phyloP scores from a whole-genome alignment of 2,888 invertebrate species.

The Campopleginae sp. region DNA sequence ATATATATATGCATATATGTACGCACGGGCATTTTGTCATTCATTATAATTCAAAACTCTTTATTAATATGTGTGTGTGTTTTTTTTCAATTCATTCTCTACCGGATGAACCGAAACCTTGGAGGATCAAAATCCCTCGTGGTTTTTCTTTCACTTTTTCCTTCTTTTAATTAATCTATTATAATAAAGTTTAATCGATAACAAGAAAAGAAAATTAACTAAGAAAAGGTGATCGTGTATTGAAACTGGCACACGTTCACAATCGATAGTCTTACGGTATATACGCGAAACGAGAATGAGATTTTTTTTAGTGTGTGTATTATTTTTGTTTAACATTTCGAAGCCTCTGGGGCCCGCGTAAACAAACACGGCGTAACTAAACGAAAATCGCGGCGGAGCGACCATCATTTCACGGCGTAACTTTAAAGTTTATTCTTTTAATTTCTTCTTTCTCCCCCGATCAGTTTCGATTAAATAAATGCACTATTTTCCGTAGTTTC shows the following conservation, averaged over 20 bases:
- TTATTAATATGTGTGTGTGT: background rate
- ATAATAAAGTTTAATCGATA: constrained; percentile 59
- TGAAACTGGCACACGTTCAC: constrained; percentile 62
- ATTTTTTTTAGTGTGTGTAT: constrained; percentile 15
- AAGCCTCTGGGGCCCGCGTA: background rate
- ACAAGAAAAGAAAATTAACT: constrained; percentile 60
- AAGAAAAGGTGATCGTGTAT: constrained; percentile 57
- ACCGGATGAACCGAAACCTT: constrained; percentile 24
- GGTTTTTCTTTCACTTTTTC: constrained; percentile 17
- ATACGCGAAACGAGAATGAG: constrained; percentile 40
- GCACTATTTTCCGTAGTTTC: constrained; percentile 20
- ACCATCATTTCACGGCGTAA: constrained; percentile 1
- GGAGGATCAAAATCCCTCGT: constrained; percentile 2
- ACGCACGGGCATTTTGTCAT: background rate
- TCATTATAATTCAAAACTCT: constrained; percentile 10
- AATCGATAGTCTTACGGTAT: constrained; percentile 39
- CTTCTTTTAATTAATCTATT: constrained; percentile 56
- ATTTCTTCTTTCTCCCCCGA: background rate
- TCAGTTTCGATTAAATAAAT: constrained; percentile 21
- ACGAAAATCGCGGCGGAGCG: constrained; percentile 42
- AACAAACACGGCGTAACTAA: constrained; percentile 56
- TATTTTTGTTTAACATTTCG: constrained; percentile 9
- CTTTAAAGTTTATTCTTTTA: background rate
- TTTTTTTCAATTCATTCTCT: constrained; percentile 12
- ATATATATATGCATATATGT: background rate